These are phyloP conservation scores for Cyanoderma ruficeps DNA, from an alignment of 2,113 vertebrate genomes.

Conservation along the genomic window DNA sequence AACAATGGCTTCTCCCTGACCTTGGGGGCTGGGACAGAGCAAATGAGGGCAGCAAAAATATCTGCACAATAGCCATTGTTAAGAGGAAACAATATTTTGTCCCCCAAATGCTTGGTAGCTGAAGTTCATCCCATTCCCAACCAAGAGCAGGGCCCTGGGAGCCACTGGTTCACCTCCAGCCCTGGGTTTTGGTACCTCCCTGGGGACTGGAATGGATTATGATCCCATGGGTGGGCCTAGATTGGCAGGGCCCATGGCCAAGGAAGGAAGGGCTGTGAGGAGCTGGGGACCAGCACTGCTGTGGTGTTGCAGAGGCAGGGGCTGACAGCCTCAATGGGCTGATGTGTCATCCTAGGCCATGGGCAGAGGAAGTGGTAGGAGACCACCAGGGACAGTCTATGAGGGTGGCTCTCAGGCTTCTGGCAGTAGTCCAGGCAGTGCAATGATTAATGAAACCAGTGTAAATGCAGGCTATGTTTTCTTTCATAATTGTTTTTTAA, in stretches of 20 bases:
- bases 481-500: background rate
- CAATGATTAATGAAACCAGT: background rate
- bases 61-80: background rate
- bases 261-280: no score
- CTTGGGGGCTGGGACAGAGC: background rate
- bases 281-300: background rate
- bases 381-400: no score
- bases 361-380: background rate
- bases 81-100: background rate
- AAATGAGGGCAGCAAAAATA: background rate
- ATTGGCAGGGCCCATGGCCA: rapidly evolving
- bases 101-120: background rate
- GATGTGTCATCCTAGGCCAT: background rate
- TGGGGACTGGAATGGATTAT: background rate
- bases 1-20: background rate
- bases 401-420: background rate
- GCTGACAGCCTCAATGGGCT: rapidly evolving
- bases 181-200: background rate
- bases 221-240: rapidly evolving
- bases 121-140: background rate
- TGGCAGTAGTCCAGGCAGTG: background rate
- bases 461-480: background rate
- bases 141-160: background rate
- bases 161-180: background rate
- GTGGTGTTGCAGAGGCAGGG: rapidly evolving